Evolutionary conservation across 2,113 vertebrate species (phyloP).

Genomic region (Nymphicus hollandicus): DNA sequence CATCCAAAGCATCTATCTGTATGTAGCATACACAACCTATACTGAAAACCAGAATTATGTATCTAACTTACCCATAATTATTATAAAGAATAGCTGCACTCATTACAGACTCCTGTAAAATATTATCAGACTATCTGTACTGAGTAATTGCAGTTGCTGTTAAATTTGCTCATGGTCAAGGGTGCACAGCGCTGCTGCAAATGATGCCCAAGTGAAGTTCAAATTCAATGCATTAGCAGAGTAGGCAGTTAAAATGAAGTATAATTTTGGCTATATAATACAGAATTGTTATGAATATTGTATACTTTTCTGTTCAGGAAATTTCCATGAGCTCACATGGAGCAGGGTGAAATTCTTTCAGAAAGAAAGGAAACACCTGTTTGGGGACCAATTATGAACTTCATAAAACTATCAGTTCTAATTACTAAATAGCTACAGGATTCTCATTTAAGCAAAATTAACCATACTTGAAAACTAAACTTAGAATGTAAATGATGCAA

Average conservation of each 20-base stretch:
- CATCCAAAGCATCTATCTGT: neutral
- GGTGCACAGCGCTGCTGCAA: neutral
- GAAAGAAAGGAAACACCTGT: slow-evolving; percentile 71
- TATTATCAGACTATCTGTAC: neutral
- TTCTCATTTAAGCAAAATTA: slow-evolving; percentile 77
- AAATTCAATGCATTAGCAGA: neutral
- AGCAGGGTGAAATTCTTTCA: slow-evolving; percentile 23
- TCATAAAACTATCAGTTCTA: slow-evolving; percentile 71
- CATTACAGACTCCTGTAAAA: neutral
- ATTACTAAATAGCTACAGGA: slow-evolving; percentile 74
- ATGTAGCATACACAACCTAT: neutral
- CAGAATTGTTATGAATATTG: neutral
- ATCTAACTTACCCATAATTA: neutral
- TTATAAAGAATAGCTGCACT: neutral
- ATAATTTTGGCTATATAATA: slow-evolving; percentile 11
- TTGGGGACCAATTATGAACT: slow-evolving; percentile 70
- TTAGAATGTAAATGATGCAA: slow-evolving; percentile 76
- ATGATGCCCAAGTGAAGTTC: neutral
- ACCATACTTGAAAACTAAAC: slow-evolving; percentile 76
- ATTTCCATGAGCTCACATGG: slow-evolving; percentile 26
- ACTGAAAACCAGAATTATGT: neutral
- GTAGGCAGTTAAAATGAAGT: neutral
- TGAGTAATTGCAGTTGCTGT: neutral
- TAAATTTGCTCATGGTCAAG: neutral
- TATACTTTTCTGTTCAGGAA: neutral